phyloP scores from a whole-genome alignment of 2,888 invertebrate genomes.

The Leptogaster cylindrica region DNA sequence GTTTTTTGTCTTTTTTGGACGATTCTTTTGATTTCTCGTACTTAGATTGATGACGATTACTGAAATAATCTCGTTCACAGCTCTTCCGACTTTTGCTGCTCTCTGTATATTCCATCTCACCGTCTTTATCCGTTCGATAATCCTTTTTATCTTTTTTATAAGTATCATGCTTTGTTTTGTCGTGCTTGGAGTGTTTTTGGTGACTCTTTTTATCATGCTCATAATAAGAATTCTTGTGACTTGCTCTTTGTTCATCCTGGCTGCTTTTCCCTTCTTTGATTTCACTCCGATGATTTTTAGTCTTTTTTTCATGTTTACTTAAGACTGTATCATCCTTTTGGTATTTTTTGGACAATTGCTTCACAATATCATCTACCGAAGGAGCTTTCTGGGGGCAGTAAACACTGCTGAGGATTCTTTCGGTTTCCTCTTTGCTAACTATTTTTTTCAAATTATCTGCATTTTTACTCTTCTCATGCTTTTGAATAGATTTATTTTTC shows the following conservation, averaged over 20 bases:
- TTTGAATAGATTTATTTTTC: neutral
- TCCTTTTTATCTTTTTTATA: neutral
- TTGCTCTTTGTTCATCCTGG: neutral
- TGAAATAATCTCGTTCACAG: too few relatives aligned
- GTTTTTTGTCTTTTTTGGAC: neutral
- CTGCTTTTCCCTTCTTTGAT: too few relatives aligned
- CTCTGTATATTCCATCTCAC: too few relatives aligned
- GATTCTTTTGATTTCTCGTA: neutral
- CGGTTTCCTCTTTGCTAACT: conserved; percentile 13
- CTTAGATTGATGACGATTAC: neutral
- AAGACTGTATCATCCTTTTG: neutral
- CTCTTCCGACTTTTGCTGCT: too few relatives aligned
- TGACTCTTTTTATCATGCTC: too few relatives aligned
- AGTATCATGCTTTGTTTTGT: neutral
- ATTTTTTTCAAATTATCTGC: neutral
- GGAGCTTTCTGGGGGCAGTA: conserved; percentile 23
- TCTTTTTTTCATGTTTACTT: too few relatives aligned
- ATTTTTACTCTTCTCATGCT: neutral
- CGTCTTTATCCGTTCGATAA: neutral
- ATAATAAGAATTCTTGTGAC: neutral
- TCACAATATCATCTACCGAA: neutral
- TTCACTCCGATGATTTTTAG: too few relatives aligned
- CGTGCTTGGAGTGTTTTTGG: neutral
- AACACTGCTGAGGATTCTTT: conserved; percentile 10
- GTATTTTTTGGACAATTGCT: neutral